Percentiles rank a stretch among this genome's conserved stretches.
Evolutionary conservation across 2,888 invertebrate genomes (phyloP).

Genomic region (Glaucopsyche alexis): DNA sequence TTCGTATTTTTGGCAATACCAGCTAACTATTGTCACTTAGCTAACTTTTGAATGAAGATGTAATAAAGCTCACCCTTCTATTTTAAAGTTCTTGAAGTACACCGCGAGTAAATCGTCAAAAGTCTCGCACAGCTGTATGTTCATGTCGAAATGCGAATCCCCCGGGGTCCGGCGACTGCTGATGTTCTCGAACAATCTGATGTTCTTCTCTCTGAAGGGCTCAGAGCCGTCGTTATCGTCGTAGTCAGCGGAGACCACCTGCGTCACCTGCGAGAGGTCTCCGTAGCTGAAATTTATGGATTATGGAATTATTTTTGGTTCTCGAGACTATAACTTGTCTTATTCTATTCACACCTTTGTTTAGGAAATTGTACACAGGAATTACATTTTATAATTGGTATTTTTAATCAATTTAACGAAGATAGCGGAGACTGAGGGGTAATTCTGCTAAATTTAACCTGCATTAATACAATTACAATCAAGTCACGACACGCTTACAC

Average conservation of each 20-base stretch:
- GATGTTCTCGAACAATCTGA: slow-evolving; percentile 63
- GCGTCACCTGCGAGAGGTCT: slow-evolving; percentile 88
- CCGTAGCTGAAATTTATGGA: slow-evolving; percentile 76
- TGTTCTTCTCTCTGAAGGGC: slow-evolving; percentile 82
- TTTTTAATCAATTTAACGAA: no score
- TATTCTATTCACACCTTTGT: no score
- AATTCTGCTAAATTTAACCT: no score
- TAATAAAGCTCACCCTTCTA: slow-evolving; percentile 82
- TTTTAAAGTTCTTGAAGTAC: slow-evolving; percentile 90
- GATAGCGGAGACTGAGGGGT: no score
- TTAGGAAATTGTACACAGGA: no score
- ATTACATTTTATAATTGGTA: no score
- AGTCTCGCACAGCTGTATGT: slow-evolving; percentile 92
- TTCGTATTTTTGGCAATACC: no score
- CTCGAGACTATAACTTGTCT: no score
- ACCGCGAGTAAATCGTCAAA: slow-evolving; percentile 88
- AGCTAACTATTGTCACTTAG: no score
- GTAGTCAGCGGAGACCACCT: slow-evolving; percentile 89
- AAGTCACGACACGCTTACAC: no score
- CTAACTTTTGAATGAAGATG: not conserved
- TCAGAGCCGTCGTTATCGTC: slow-evolving; percentile 83
- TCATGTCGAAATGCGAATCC: slow-evolving; percentile 89
- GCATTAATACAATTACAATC: no score
- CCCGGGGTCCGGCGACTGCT: slow-evolving; percentile 54
- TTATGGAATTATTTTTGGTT: not conserved